Base-by-base conservation (phyloP, 2,113 vertebrate genomes). In the Callaeas wilsoni region DNA sequence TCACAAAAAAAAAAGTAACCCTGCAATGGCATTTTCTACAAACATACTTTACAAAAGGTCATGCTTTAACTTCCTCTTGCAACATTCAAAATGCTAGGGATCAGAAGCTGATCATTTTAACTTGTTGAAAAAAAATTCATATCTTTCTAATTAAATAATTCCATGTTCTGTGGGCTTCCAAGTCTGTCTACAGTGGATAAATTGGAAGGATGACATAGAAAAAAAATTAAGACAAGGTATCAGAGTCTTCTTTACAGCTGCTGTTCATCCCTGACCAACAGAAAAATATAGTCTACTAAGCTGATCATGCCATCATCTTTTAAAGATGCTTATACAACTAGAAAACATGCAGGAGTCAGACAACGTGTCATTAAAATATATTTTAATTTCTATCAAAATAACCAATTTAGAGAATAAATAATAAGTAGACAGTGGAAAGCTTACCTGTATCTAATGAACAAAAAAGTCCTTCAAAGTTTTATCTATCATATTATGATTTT, bases 51-150 rank as follows among this genome's bases (percentile, higher is more conserved):
- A 33, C 57, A 37, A 62, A 80, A 70, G 68, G 42, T 64, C 37
- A 50, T 60, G 30, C 69, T 85, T 47, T 74, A 82, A 93, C 74
- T 89, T 96, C 92, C 82, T 81, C 90, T 94, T 94, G 78, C 74
- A 93, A 70, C 53, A 79, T 8, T 57, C 27, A 71, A 64, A 91
- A 87, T 39, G 37, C 52, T 81, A 73, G 59, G 49, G 70, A 60
- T 91, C 30, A 70, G 74, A 89, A 78, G 62, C 57, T 41, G 35
- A 60, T 69, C 21, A 33, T 87, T 79, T 69, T 75, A 91, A 87
- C 35, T 44, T 30, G 55, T 39, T 85, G 62, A 67, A 70, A 41
- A 60, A 87, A 57, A 44, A n/a, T n/a, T 27, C 39, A 32, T n/a
- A 1, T 63, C 50, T 49, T 81, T 84, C 74, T 73, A 92, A 46